phyloP scores from a whole-genome alignment of 2,113 vertebrate species.

The Pluvianellus socialis region DNA sequence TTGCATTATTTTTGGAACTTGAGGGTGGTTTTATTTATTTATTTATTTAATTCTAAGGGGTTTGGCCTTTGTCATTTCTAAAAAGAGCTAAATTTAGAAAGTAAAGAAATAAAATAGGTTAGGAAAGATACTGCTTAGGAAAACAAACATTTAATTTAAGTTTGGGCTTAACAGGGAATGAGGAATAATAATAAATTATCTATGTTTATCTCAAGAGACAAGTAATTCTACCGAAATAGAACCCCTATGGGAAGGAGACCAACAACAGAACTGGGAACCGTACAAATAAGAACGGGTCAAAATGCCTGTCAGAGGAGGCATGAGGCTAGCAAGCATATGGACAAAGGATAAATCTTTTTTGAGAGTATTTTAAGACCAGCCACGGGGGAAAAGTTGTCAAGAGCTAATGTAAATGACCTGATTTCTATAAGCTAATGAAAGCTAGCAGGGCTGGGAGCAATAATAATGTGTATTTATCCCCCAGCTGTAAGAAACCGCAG shows the following conservation, averaged over 20 bases:
- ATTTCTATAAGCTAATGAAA: neutral
- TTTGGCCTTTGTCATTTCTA: neutral
- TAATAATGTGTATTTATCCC: neutral
- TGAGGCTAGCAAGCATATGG: neutral
- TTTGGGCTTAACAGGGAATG: neutral
- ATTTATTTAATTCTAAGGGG: neutral
- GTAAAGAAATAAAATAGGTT: neutral
- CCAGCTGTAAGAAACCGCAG: neutral
- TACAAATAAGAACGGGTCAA: neutral
- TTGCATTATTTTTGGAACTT: neutral
- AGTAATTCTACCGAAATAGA: slow-evolving; percentile 35
- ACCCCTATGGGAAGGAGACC: neutral
- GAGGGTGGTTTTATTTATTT: neutral
- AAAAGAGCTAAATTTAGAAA: neutral
- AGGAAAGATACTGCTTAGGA: neutral
- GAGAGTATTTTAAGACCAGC: neutral
- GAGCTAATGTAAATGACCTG: neutral
- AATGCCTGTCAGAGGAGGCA: neutral
- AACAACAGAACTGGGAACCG: neutral
- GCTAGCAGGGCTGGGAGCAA: neutral
- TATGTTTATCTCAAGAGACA: slow-evolving; percentile 29
- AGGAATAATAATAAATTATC: neutral
- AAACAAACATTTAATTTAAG: neutral
- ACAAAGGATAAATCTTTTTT: neutral
- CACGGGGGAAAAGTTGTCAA: neutral